A percentile compares a stretch with the other conserved stretches of the same genome.
These are phyloP conservation scores for Dicentrarchus labrax DNA, from an alignment of 2,113 vertebrate genomes.

Conservation along the genomic window DNA sequence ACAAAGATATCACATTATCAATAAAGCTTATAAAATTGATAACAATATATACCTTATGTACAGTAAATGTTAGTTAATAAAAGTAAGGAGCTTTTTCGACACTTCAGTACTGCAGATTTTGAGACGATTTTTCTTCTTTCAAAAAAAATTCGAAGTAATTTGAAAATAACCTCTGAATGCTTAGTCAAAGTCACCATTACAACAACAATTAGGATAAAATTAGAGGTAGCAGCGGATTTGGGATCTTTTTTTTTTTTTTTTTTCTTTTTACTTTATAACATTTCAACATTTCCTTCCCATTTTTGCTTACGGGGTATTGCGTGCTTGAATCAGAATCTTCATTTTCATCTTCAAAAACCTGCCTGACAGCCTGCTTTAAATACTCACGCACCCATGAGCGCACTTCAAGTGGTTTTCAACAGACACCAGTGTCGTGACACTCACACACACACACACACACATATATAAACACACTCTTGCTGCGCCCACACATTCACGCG, in stretches of 20 bases:
- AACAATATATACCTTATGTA: conserved; percentile 84
- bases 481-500: conserved; percentile 43
- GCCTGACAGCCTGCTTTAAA: conserved; percentile 73
- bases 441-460: conserved; percentile 34
- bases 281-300: conserved; percentile 60
- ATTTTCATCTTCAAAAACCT: conserved; percentile 66
- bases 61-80: conserved; percentile 78
- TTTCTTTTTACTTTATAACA: conserved; percentile 38
- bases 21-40: conserved; percentile 85
- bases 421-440: conserved; percentile 77
- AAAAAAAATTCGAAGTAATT: conserved; percentile 82
- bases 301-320: conserved; percentile 66
- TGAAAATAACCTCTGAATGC: conserved; percentile 87
- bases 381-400: conserved; percentile 76
- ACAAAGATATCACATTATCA: conserved; percentile 82
- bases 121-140: conserved; percentile 73
- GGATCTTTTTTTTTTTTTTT: conserved; percentile 79
- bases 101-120: conserved; percentile 76
- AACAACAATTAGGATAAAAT: conserved; percentile 84
- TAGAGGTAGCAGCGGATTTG: conserved; percentile 99
- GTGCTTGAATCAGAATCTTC: conserved; percentile 69
- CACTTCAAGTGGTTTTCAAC: conserved; percentile 83
- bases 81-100: conserved; percentile 67
- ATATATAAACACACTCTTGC: not conserved
- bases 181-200: conserved; percentile 70